Evolutionary conservation across 2,888 invertebrate species (phyloP), one percentile per base, ranked within the genome.

Genomic region (Neuroscelio doddi): DNA sequence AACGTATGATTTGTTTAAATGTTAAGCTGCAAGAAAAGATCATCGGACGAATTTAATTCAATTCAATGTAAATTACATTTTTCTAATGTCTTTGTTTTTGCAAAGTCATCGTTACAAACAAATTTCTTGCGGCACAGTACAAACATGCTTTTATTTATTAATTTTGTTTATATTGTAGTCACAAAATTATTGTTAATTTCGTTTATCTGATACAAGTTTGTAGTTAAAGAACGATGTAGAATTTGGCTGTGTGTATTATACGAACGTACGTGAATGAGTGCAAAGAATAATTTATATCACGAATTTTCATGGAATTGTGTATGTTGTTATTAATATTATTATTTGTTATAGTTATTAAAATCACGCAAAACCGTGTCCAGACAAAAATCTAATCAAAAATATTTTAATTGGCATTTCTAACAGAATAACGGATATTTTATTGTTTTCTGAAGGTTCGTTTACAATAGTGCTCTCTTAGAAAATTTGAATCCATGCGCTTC

Each of bases 221-320:
- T 21, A 21, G 2, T 3, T 21, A 21, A 21, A 21, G 2, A 21
- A 21, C 21, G 29, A 39, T 21, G 17, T 49, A 34, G 46, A 47
- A 46, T 30, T 32, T n/a, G 57, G 44, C 57, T 57, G 57, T 57
- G 57, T 57, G 34, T 29, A 14, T 12, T 29, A 30, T 47, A 41
- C 17, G 17, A 46, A 15, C 38, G 9, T 30, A 30, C 8, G 17
- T 39, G 16, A 9, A 17, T 16, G 34, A 5, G 16, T 8, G 14
- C 14, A 38, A 38, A 4, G 9, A 30, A 30, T 30, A 5, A 30
- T 30, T 30, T 5, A 30, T 30, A 10, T 10, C 30, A 3, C 9
- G 10, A 10, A 3, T 2, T 10, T 30, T 30, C 5, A 21, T 21
- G 5, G 5, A 21, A 21, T 5, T n/a, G n/a, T n/a, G n/a, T n/a